Percentiles rank a stretch among this genome's conserved stretches.
Evolutionary conservation across 2,797 vertebrate genomes (phyloP).

Genomic region (Myotis planiceps): DNA sequence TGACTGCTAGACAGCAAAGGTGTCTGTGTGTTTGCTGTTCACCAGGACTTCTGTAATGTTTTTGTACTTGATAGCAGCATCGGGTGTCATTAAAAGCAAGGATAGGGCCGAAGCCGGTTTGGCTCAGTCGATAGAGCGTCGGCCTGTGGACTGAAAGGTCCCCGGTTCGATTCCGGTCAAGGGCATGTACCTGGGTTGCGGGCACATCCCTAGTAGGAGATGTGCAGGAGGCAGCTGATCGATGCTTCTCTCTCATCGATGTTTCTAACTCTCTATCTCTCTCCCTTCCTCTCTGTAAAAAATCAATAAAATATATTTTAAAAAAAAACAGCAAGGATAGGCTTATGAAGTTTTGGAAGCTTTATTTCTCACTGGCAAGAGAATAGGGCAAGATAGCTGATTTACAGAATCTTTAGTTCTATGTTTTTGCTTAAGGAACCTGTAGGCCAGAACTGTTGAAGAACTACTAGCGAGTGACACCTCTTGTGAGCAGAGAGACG

Average conservation of each 20-base stretch:
- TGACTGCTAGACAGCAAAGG: not conserved
- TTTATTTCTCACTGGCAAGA: not conserved
- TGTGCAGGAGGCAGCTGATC: too few species aligned
- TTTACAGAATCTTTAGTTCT: not conserved
- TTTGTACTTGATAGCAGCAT: not conserved
- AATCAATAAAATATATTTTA: too few species aligned
- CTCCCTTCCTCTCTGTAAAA: too few species aligned
- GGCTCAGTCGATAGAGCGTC: too few species aligned
- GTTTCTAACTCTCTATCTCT: too few species aligned
- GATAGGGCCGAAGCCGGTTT: too few species aligned
- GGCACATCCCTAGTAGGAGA: too few species aligned
- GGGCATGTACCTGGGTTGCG: too few species aligned
- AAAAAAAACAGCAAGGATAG: too few species aligned
- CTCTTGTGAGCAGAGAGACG: not conserved
- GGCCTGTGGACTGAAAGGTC: too few species aligned
- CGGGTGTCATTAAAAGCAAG: not conserved
- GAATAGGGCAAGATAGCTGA: not conserved
- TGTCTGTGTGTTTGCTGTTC: not conserved
- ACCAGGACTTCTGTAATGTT: not conserved
- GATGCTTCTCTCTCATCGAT: too few species aligned
- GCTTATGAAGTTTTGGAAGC: not conserved
- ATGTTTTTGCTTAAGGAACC: not conserved
- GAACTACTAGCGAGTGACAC: not conserved
- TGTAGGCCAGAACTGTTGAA: not conserved
- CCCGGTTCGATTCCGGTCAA: too few species aligned